These are phyloP conservation scores for Mesoclemmys tuberculata DNA, from an alignment of 2,113 vertebrate species.

Conservation along the genomic window DNA sequence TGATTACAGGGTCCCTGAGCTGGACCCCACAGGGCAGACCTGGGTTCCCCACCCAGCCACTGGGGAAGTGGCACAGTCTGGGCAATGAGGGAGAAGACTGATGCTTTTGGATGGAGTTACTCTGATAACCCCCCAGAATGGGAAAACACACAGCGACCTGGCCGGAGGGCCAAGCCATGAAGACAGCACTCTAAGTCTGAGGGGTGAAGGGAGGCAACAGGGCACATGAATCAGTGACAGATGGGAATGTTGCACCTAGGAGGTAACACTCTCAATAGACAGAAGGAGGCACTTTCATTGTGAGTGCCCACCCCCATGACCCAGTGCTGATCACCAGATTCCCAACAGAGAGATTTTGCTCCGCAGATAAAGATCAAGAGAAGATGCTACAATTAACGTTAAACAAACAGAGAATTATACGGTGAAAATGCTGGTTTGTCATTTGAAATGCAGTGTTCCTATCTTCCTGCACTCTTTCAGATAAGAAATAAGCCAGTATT, in stretches of 20 bases:
- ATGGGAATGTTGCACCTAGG: background rate
- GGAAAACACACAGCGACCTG: background rate
- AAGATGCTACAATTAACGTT: conserved; percentile 51
- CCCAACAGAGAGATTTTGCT: background rate
- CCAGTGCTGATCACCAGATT: conserved; percentile 43
- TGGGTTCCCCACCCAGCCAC: background rate
- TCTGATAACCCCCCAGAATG: background rate
- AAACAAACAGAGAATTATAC: conserved; percentile 30
- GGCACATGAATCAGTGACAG: background rate
- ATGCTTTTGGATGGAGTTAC: background rate
- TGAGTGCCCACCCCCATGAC: background rate
- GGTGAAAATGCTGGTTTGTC: conserved; percentile 19
- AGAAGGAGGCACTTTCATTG: background rate
- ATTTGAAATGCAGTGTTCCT: background rate
- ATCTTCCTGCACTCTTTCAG: background rate
- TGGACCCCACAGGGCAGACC: background rate
- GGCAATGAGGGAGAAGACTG: background rate
- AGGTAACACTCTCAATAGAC: background rate
- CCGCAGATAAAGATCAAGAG: conserved; percentile 50
- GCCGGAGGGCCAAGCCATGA: background rate
- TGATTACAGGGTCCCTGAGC: background rate
- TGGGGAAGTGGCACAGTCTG: background rate
- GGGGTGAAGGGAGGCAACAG: too few species aligned
- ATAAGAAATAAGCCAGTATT: background rate
- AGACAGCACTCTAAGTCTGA: background rate